Percentiles rank a stretch among this genome's conserved stretches.
These are phyloP conservation scores for Neotoxoptera formosana DNA, from an alignment of 1,140 invertebrate species.

Conservation along the genomic window DNA sequence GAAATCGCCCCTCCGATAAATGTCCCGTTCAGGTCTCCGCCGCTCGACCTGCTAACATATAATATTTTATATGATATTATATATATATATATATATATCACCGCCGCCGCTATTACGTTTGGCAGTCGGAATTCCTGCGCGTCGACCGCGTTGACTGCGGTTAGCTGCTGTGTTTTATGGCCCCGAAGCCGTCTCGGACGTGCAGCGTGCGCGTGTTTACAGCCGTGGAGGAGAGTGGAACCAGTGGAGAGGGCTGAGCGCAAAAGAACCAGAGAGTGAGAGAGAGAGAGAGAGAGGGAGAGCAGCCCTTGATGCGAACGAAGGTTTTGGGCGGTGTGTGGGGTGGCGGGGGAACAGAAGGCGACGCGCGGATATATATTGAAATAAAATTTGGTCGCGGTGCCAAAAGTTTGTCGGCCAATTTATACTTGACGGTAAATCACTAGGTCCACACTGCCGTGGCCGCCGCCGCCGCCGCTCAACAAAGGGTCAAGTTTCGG, in stretches of 20 bases:
- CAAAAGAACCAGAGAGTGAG: not conserved
- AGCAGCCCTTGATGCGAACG: not conserved
- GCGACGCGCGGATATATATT: slow-evolving; percentile 9
- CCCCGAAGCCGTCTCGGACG: not conserved
- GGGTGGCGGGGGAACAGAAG: not conserved
- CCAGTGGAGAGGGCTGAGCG: no score
- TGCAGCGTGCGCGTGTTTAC: slow-evolving; percentile 1
- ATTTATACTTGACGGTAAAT: slow-evolving; percentile 47
- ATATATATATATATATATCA: no score
- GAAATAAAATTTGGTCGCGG: slow-evolving; percentile 49
- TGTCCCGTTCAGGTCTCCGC: not conserved
- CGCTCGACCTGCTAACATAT: not conserved
- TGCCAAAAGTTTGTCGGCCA: slow-evolving; percentile 55
- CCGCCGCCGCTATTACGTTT: not conserved
- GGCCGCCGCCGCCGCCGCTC: not conserved
- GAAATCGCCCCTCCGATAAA: not conserved
- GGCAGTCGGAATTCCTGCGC: not conserved
- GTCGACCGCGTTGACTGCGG: not conserved
- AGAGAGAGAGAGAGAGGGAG: not conserved
- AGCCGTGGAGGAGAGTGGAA: no score
- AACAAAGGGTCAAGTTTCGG: slow-evolving; percentile 30
- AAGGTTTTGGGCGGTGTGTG: not conserved
- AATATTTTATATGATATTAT: not conserved
- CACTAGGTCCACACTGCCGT: not conserved
- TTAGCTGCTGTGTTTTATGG: slow-evolving; percentile 9